Evolutionary conservation across 2,113 vertebrate species (phyloP), one percentile per base, ranked within the genome.

Genomic region (Hiodon tergisus): DNA sequence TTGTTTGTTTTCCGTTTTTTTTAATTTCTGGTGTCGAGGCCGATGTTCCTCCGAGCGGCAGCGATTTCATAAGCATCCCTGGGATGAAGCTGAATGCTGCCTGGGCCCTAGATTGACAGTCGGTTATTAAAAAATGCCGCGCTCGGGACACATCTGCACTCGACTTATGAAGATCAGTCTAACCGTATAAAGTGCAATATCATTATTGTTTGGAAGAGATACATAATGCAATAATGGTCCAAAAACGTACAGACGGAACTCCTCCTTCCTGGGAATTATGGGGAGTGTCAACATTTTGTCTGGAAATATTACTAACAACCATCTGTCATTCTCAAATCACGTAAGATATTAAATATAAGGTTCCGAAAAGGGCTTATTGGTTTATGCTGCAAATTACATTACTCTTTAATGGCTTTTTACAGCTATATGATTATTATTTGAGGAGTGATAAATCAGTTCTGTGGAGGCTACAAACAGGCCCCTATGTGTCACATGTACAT

Each of bases 121-220:
- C 78, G 53, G 79, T 87, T 92, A 91, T 92, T 91, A 91, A 90
- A 90, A 88, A 87, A 72, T 31, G 31, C 82, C 82, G 84, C 83
- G 84, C 84, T 78, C 81, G 74, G 87, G 88, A 81, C 88, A 74
- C 89, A 90, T 90, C 87, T 90, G 88, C 84, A 79, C 85, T 60
- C 78, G 86, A 86, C 83, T 84, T 85, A 90, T 89, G 85, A 88
- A 90, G 86, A 80, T 77, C 3, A 79, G 78, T 80, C 81, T 81
- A 70, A 81, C 82, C 77, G 76, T 86, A 87, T 88, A 84, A 87
- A 88, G 87, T 84, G 84, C 79, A 88, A 91, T 88, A 87, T 88
- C 86, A 87, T 78, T 78, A 81, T 86, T 86, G 84, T 90, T 88
- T 88, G 85, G 83, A 80, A 83, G 81, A 80, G 80, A 86, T 83